Percentiles rank a stretch among this genome's conserved stretches.
These are phyloP conservation scores for Ferdinandea cuprea DNA, from an alignment of 2,888 invertebrate species.

Conservation along the genomic window DNA sequence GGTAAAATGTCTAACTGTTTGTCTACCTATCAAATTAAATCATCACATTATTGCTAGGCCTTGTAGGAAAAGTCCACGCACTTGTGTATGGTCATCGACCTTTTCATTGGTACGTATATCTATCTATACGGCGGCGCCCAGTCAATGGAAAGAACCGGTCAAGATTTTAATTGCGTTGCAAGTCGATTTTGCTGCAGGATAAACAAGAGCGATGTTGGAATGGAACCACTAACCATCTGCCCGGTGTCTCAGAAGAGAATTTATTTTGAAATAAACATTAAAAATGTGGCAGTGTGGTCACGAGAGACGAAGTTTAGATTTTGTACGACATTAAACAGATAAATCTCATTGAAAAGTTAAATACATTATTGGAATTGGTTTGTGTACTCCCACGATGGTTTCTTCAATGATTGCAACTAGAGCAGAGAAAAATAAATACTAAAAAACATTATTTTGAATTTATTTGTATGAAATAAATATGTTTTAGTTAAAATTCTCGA, in stretches of 20 bases:
- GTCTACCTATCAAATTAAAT: neutral
- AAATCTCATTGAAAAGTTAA: neutral
- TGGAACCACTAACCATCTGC: neutral
- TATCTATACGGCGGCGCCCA: neutral
- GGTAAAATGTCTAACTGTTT: neutral
- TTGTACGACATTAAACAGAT: neutral
- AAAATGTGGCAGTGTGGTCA: conserved; percentile 3
- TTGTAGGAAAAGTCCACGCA: neutral
- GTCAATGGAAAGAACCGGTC: neutral
- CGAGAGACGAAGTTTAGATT: neutral
- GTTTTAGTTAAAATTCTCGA: too few relatives aligned
- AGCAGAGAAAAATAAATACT: too few relatives aligned
- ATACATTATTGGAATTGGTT: neutral
- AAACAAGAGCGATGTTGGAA: neutral
- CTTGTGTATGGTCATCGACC: neutral
- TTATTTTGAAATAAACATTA: neutral
- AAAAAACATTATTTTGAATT: too few relatives aligned
- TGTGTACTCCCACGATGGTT: neutral
- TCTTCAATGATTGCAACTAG: neutral
- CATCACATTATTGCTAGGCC: neutral
- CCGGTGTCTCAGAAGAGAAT: neutral
- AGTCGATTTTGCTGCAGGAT: neutral
- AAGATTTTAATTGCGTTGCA: neutral
- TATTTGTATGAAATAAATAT: too few relatives aligned
- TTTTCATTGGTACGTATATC: neutral